Evolutionary conservation across 2,888 invertebrate species (phyloP).

Genomic region (Pimpla rufipes): DNA sequence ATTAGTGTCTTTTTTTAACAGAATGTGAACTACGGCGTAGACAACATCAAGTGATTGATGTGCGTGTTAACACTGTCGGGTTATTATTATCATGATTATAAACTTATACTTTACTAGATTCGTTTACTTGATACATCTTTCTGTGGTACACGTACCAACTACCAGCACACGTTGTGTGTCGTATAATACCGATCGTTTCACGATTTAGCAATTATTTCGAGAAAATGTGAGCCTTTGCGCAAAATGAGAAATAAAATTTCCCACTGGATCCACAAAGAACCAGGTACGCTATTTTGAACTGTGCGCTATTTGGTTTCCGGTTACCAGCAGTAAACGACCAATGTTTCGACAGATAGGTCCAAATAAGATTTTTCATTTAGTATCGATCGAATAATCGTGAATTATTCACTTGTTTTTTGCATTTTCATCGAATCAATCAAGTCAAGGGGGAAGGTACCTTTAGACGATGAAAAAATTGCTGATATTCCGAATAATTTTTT

Average conservation of each 20-base stretch:
- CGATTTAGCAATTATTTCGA: neutral
- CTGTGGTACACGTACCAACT: conserved; percentile 13
- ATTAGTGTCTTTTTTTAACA: conserved; percentile 37
- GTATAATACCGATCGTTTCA: neutral
- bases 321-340: neutral
- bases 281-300: neutral
- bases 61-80: conserved; percentile 30
- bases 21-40: conserved; percentile 14
- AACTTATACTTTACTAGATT: conserved; percentile 57
- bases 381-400: neutral
- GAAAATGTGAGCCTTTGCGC: neutral
- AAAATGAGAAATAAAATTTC: conserved; percentile 38
- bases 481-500: no score
- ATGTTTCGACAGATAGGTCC: neutral
- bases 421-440: no score
- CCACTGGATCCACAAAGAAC: conserved; percentile 23
- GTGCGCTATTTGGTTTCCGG: neutral
- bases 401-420: neutral
- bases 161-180: conserved; percentile 1
- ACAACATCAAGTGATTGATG: conserved; percentile 21
- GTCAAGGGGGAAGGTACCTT: no score
- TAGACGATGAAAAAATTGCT: no score
- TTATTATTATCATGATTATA: conserved; percentile 50
- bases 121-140: conserved; percentile 27
- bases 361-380: neutral